Base-by-base conservation (phyloP, 2,797 vertebrate genomes). In the Parambassis ranga region DNA sequence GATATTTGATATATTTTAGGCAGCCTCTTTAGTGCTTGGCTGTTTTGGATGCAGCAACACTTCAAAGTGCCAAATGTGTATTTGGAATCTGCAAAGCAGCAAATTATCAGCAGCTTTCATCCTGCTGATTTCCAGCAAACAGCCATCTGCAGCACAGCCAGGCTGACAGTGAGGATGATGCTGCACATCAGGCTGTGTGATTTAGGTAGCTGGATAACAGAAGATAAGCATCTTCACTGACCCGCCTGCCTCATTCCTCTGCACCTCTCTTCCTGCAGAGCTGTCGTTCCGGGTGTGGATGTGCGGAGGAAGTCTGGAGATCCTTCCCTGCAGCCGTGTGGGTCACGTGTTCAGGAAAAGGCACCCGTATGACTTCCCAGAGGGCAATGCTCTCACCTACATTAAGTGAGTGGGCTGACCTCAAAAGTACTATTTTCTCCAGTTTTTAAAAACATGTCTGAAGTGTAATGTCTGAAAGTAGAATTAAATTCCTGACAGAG, bases 241-340 rank as follows among this genome's bases (percentile, higher is more conserved):
- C 23, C 4, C 0, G 31, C 10, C 8, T 4, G 10, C 24, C 15
- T 5, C 5, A 20, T 9, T 22, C 14, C 8, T 3, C 27, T 24
- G 6, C 18, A 11, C 35, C 18, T 46, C 15, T 71, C 14, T 18
- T 20, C 74, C 87, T 69, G 4, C 92, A 99, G 97, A 99, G 76
- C 94, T 99, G 37, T 99, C 96, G 0, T 99, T 99, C 91, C 91
- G 97, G 27, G 98, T 98, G 60, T 99, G 97, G 97, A 96, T 98
- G 96, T 99, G 97, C 0, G 97, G 97, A 10, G 97, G 97, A 52
- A 98, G 96, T 83, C 87, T 99, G 90, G 97, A 99, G 91, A 99
- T 99, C 1, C 92, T 99, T 19, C 97, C 97, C 67, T 99, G 97
- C 90, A 99, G 97, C 75, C 94, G 97, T 0, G 97, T 99, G 46